These are phyloP conservation scores for Reinhardtius hippoglossoides DNA, from an alignment of 2,113 vertebrate species.

Conservation along the genomic window DNA sequence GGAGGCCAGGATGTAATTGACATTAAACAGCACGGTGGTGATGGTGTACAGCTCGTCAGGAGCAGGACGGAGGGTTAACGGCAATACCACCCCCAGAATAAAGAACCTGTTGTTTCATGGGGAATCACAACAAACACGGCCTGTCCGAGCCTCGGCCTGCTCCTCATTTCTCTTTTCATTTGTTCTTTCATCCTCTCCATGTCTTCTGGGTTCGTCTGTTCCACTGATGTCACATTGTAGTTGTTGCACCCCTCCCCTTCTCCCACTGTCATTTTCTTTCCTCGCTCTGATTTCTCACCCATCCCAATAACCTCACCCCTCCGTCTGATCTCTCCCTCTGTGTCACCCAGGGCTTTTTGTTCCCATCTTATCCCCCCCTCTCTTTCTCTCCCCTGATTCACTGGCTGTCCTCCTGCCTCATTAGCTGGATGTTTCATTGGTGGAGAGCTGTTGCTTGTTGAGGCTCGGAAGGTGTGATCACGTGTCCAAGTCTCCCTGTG, in stretches of 20 bases:
- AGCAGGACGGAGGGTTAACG: constrained; percentile 44
- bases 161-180: constrained; percentile 49
- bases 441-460: constrained; percentile 34
- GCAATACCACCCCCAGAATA: constrained; percentile 52
- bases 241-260: constrained; percentile 32
- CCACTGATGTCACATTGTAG: constrained; percentile 65
- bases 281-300: constrained; percentile 37
- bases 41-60: constrained; percentile 32
- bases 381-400: background rate
- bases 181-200: constrained; percentile 61
- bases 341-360: constrained; percentile 63
- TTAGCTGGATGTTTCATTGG: constrained; percentile 48
- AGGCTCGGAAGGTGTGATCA: constrained; percentile 42
- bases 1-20: constrained; percentile 18
- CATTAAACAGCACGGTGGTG: constrained; percentile 44
- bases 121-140: constrained; percentile 50
- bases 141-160: constrained; percentile 44
- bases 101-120: constrained; percentile 69
- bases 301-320: background rate
- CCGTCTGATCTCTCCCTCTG: constrained; percentile 27
- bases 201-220: constrained; percentile 44
- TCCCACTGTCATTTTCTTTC: constrained; percentile 19
- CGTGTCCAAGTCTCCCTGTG: constrained; percentile 11
- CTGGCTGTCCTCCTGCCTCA: constrained; percentile 45
- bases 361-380: constrained; percentile 40